Evolutionary conservation across 2,113 vertebrate genomes (phyloP), one percentile per base, ranked within the genome.

Genomic region (Solea senegalensis): DNA sequence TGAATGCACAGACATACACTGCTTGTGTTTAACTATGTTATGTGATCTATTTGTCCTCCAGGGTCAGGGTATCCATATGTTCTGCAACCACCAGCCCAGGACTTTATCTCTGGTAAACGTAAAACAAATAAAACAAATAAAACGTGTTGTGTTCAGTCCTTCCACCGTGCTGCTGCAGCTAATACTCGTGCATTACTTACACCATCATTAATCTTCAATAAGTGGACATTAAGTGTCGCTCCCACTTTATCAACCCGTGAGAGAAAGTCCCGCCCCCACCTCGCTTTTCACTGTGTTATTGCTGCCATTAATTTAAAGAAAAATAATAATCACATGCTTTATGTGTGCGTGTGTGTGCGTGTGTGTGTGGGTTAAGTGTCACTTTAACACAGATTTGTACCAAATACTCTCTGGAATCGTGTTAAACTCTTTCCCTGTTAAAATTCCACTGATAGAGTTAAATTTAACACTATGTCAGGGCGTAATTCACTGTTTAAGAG

Each of bases 51-150:
- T 73, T 92, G 82, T 84, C 78, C 90, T 87, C 78, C 89, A 93
- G 92, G 92, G 86, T 92, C 86, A 91, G 92, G 92, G 84, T 94
- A 90, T 70, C 88, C 90, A 27, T 93, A 92, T 86, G 89, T 90
- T 83, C 87, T 93, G 88, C 82, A 91, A 49, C 55, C 89, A 39
- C 89, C 90, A 39, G 83, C 89, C 57, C 86, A 67, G 67, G 89
- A 92, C 86, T 93, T 91, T 93, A 55, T 92, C 56, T 91, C 91
- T 81, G 93, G 91, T 94, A 92, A 93, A 88, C 58, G 74, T 66
- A 7, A 9, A 14, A 82, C 54, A 59, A 84, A 83, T 39, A 2
- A 55, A 55, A 40, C 14, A 67, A 15, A 48, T 48, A 48, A 68
- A 40, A 46, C 10, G 2, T 46, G 28, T 45, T 45, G 27, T 46